A percentile compares a stretch with the other conserved stretches of the same genome.
These are phyloP conservation scores for Caerostris darwini DNA, from an alignment of 1,140 invertebrate species.

Conservation along the genomic window DNA sequence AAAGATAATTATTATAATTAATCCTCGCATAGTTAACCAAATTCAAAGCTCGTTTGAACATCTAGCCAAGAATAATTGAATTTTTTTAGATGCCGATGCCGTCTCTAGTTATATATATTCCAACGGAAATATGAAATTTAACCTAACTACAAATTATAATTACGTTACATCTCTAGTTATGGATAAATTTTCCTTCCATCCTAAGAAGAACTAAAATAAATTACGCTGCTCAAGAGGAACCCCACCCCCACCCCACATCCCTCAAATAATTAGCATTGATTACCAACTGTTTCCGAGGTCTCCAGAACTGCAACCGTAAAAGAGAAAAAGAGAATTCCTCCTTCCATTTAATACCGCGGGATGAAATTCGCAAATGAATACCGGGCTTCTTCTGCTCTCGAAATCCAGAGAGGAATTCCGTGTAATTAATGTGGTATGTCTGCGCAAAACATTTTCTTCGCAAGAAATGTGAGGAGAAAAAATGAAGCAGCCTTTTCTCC, in stretches of 20 bases:
- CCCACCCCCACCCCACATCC: neutral
- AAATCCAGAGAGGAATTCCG: neutral
- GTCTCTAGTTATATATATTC: no score
- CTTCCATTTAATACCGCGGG: neutral
- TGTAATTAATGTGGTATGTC: slow-evolving; percentile 21
- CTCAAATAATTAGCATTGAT: slow-evolving; percentile 35
- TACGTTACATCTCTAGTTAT: neutral
- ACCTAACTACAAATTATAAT: neutral
- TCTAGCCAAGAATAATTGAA: no score
- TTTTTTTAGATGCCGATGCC: no score
- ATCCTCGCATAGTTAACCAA: no score
- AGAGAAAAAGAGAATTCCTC: neutral
- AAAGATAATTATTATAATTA: no score
- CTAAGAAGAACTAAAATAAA: neutral
- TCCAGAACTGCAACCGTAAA: neutral
- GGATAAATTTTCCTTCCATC: neutral
- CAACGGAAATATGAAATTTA: no score
- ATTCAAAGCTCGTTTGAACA: no score
- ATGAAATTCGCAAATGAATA: slow-evolving; percentile 5
- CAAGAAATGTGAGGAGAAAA: neutral
- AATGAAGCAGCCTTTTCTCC: neutral
- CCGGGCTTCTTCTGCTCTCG: neutral
- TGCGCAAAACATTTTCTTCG: slow-evolving; percentile 7
- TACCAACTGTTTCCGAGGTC: neutral
- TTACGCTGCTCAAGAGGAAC: neutral